A percentile compares a stretch with the other conserved stretches of the same genome.
Evolutionary conservation across 2,797 vertebrate species (phyloP).

Genomic region (Lates japonicus): DNA sequence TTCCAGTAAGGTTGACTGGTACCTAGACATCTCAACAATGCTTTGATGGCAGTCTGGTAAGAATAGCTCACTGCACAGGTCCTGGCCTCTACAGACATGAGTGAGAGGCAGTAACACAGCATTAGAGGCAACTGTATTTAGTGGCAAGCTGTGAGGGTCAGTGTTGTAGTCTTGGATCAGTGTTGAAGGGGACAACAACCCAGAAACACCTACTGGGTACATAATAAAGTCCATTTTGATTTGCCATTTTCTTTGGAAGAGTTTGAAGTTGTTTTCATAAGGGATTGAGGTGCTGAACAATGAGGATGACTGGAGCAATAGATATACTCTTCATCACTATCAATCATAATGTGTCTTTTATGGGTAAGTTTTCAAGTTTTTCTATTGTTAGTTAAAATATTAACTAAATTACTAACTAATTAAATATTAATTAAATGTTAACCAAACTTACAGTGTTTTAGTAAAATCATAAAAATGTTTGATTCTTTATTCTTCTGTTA

Average conservation of each 20-base stretch:
- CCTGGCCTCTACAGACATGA: constrained; percentile 73
- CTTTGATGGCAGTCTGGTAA: constrained; percentile 87
- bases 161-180: neutral
- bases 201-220: neutral
- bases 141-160: neutral
- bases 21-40: constrained; percentile 86
- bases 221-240: neutral
- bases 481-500: too few relatives aligned
- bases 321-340: constrained; percentile 87
- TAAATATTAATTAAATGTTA: too few relatives aligned
- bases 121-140: constrained; percentile 32
- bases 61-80: constrained; percentile 87
- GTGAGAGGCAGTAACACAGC: constrained; percentile 76
- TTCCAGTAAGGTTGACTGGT: constrained; percentile 61
- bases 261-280: neutral
- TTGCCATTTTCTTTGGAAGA: neutral
- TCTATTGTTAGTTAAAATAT: neutral
- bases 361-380: constrained; percentile 83
- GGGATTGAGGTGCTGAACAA: constrained; percentile 35
- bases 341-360: constrained; percentile 88
- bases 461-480: too few relatives aligned
- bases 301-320: constrained; percentile 79
- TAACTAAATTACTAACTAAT: too few relatives aligned
- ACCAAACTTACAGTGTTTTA: too few relatives aligned
- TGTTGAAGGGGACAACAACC: neutral